These are phyloP conservation scores for Harpalus rubripes DNA, from an alignment of 2,888 invertebrate species.

Conservation along the genomic window DNA sequence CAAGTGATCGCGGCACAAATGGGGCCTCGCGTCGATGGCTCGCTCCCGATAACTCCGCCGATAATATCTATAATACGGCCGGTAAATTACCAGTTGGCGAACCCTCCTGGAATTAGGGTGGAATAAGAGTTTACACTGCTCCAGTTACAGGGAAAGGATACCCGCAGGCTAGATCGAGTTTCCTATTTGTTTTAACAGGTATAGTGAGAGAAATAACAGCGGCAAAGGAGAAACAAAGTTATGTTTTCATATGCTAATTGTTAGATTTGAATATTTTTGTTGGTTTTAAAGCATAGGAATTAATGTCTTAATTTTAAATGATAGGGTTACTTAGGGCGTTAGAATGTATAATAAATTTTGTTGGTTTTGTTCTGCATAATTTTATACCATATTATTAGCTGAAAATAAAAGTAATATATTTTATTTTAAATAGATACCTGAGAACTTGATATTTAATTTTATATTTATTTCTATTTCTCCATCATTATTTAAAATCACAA, in stretches of 20 bases:
- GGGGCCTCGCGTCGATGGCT: constrained; percentile 34
- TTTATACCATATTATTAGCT: not conserved
- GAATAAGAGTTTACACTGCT: constrained; percentile 21
- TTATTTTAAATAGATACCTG: not conserved
- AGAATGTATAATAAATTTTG: constrained; percentile 17
- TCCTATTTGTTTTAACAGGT: constrained; percentile 45
- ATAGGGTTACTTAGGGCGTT: constrained; percentile 9
- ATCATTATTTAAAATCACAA: too few species aligned
- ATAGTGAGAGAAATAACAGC: constrained; percentile 15
- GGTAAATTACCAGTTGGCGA: constrained; percentile 49
- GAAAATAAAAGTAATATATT: not conserved
- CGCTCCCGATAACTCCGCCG: constrained; percentile 54
- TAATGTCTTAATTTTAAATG: constrained; percentile 38
- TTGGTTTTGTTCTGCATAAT: constrained; percentile 15
- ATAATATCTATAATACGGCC: constrained; percentile 61
- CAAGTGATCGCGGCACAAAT: constrained; percentile 22
- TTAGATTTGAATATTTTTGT: constrained; percentile 29
- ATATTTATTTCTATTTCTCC: too few species aligned
- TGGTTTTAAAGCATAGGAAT: constrained; percentile 25
- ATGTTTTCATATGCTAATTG: constrained; percentile 42
- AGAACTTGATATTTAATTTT: too few species aligned
- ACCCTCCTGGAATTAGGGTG: constrained; percentile 56
- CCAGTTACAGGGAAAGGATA: constrained; percentile 53
- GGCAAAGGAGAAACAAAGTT: constrained; percentile 6
- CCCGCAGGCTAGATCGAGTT: constrained; percentile 38